Evolutionary conservation across 1,140 invertebrate genomes (phyloP), one percentile per base, ranked within the genome.

Genomic region (Drosophila tsacasi): DNA sequence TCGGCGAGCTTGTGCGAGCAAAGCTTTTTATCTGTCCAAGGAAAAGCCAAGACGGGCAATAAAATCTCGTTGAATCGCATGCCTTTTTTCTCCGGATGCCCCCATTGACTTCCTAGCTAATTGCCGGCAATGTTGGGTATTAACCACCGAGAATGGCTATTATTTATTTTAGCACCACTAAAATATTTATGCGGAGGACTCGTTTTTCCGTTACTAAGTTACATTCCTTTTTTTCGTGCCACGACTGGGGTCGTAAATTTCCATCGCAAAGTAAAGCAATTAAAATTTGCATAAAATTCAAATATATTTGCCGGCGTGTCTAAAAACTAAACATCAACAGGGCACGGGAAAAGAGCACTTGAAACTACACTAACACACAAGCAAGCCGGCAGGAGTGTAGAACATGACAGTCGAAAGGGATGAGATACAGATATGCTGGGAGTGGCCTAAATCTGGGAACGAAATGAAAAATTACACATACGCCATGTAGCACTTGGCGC

Each of bases 221-320:
- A 46, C 17, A 40, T 44, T 72, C 30, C 40, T 15, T 5, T 35
- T 35, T 52, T 37, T n/a, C 1, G 8, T 15, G 32, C 30, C 42
- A 35, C 42, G n/a, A 57, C 35, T 21, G 68, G 32, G 58, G 58
- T 42, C 83, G 75, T 79, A 86, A 87, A 87, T 83, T 83, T 73
- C 44, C 71, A 67, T 58, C 49, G 59, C 76, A 73, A 80, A 80
- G 77, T 74, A 81, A 84, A 76, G 79, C 85, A 89, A 89, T 89
- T 89, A 91, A 91, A 91, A 85, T 85, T 89, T 90, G 86, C 85
- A 85, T 90, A 84, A 73, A 90, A 76, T 80, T 81, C 78, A 57
- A 69, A 89, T 84, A 89, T 71, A 87, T 77, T 57, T 74, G 61
- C 47, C 54, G 52, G 79, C 58, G 59, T 62, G 68, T 60, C 84